Evolutionary conservation across 2,797 vertebrate genomes (phyloP), one percentile per base, ranked within the genome.

Genomic region (Bovichtus diacanthus): DNA sequence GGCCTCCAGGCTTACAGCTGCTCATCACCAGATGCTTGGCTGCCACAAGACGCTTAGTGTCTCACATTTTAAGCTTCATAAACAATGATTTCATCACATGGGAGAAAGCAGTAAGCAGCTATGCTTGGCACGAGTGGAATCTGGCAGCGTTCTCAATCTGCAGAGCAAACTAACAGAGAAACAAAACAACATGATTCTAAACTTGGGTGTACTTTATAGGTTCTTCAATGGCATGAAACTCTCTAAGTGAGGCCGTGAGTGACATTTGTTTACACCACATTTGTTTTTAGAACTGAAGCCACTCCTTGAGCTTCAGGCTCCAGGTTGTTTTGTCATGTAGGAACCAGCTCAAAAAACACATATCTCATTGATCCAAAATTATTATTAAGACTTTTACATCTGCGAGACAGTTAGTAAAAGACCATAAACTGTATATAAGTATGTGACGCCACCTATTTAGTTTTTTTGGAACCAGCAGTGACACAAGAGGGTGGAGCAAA

Each of bases 81-180:
- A 83, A 74, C 74, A 81, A 62, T 54, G 58, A 80, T 80, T 79
- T 76, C 53, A 39, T 62, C 55, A 44, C 58, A 65, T 46, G 60
- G 61, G 65, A 10, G 39, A 56, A 69, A 56, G 39, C 19, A 62
- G 50, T 23, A 38, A 69, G 66, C 72, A 66, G 43, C 51, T 54
- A 43, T 59, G 63, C 69, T 77, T 81, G 72, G 60, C 59, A 55
- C 3, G 43, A 47, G 15, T 46, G 4, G 64, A 61, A 58, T 7
- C 46, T 84, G 72, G 56, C 59, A 63, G 58, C 54, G 63, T 39
- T 34, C 3, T 46, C 13, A 19, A 47, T 13, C 13, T 68, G 39
- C 41, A 23, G 8, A 43, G 23, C 18, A 47, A 72, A 18, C 25
- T 34, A 54, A 63, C 23, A 36, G 39, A 50, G 66, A 29, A 16